These are phyloP conservation scores for Ptilonorhynchus violaceus DNA, from an alignment of 2,113 vertebrate genomes.

Conservation along the genomic window DNA sequence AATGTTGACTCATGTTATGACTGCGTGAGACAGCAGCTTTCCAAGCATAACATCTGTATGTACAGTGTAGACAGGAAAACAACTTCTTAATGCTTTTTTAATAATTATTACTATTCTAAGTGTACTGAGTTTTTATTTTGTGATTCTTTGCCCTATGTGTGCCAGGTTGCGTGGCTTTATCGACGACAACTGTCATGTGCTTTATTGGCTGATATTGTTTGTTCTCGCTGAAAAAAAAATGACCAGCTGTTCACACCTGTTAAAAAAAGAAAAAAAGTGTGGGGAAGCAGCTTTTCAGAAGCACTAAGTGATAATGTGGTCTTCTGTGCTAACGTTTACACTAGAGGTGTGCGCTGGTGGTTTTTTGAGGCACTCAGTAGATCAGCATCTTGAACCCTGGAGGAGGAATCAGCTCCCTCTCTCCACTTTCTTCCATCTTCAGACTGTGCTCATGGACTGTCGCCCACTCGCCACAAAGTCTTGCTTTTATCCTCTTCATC, in stretches of 20 bases:
- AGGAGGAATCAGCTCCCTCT: conserved; percentile 64
- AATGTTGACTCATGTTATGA: conserved; percentile 18
- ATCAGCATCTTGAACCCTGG: conserved; percentile 50
- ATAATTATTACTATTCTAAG: conserved; percentile 44
- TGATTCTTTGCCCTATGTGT: conserved; percentile 46
- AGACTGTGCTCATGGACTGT: conserved; percentile 40
- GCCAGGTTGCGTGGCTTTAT: conserved; percentile 65
- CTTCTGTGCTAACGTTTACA: conserved; percentile 70
- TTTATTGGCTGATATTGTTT: conserved; percentile 62
- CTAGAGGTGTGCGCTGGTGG: conserved; percentile 47
- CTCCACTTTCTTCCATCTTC: conserved; percentile 33
- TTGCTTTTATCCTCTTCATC: conserved; percentile 43
- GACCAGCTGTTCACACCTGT: conserved; percentile 57
- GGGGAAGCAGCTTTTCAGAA: conserved; percentile 65
- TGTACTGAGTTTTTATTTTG: conserved; percentile 67
- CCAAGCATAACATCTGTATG: conserved; percentile 45
- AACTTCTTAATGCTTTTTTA: conserved; percentile 55
- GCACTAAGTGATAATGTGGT: background rate
- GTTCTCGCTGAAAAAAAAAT: conserved; percentile 57
- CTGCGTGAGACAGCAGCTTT: conserved; percentile 49
- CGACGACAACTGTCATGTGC: conserved; percentile 40
- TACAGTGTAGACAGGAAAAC: conserved; percentile 34
- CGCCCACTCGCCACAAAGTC: conserved; percentile 18
- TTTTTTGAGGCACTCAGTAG: conserved; percentile 55
- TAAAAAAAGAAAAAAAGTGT: background rate